These are phyloP conservation scores for Nephrotoma guestfalica DNA, from an alignment of 2,888 invertebrate species.

Conservation along the genomic window DNA sequence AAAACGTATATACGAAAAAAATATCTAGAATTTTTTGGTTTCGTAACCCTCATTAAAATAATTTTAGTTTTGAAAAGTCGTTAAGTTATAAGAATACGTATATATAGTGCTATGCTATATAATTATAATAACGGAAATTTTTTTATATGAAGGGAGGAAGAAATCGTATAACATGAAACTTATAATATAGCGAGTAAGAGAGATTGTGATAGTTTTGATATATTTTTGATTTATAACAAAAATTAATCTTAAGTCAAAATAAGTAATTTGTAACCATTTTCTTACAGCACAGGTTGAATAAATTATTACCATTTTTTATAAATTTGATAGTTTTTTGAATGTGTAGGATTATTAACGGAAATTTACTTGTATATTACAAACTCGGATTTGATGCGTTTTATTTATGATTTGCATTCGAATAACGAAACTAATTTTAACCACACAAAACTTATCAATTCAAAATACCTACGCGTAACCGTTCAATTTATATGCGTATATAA, in stretches of 20 bases:
- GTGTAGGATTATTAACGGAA: not conserved
- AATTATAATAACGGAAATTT: not conserved
- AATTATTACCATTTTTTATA: not conserved
- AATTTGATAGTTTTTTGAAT: not conserved
- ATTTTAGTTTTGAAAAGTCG: not conserved
- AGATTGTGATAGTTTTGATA: not conserved
- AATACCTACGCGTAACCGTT: not conserved
- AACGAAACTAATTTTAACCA: not conserved
- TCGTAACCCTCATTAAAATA: not conserved
- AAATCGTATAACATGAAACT: not conserved
- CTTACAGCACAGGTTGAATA: not conserved
- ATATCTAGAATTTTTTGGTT: not conserved
- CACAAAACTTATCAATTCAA: not conserved
- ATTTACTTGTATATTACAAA: not conserved
- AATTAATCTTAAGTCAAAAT: not conserved
- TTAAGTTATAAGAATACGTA: not conserved
- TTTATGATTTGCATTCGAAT: not conserved
- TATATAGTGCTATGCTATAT: not conserved
- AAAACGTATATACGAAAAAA: not conserved
- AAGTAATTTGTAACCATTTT: not conserved
- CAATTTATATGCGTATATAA: not conserved
- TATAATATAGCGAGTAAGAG: not conserved
- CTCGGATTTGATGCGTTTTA: not conserved
- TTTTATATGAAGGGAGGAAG: not conserved
- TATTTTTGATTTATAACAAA: not conserved